Conservation (phyloP, 2,888 invertebrate species). For the Hydrotaea diabolus region DNA sequence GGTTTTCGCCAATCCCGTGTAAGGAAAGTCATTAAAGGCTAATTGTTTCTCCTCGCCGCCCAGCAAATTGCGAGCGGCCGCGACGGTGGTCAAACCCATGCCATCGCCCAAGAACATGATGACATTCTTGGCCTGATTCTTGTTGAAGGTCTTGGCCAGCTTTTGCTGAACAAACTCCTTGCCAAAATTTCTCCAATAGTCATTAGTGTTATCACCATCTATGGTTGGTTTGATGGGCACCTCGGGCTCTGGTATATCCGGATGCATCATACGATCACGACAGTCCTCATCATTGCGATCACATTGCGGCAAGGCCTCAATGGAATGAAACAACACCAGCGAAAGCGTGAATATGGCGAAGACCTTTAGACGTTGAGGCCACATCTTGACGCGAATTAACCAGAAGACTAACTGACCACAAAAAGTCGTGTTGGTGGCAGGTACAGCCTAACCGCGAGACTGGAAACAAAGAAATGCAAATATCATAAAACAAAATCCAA, state of each 20-base stretch:
- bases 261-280: constrained; percentile 76
- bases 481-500: constrained; percentile 45
- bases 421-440: background rate
- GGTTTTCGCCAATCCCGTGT: constrained; percentile 87
- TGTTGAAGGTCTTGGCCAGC: constrained; percentile 72
- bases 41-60: constrained; percentile 89
- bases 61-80: constrained; percentile 88
- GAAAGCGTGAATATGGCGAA: background rate
- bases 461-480: background rate
- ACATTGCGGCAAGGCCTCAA: constrained; percentile 72
- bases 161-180: constrained; percentile 75
- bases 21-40: constrained; percentile 89
- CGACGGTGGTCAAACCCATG: constrained; percentile 91
- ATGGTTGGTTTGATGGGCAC: constrained; percentile 76
- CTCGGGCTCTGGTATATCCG: constrained; percentile 82
- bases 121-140: constrained; percentile 86
- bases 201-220: constrained; percentile 71
- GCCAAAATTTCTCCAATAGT: constrained; percentile 75
- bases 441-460: background rate
- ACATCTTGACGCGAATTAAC: constrained; percentile 51
- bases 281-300: constrained; percentile 72
- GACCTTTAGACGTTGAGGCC: constrained; percentile 8
- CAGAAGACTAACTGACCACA: constrained; percentile 35
- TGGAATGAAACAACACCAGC: constrained; percentile 25
- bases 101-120: constrained; percentile 93